Percentiles rank a stretch among this genome's conserved stretches.
phyloP scores from a whole-genome alignment of 2,888 invertebrate species.

The Calliopum simillimum region DNA sequence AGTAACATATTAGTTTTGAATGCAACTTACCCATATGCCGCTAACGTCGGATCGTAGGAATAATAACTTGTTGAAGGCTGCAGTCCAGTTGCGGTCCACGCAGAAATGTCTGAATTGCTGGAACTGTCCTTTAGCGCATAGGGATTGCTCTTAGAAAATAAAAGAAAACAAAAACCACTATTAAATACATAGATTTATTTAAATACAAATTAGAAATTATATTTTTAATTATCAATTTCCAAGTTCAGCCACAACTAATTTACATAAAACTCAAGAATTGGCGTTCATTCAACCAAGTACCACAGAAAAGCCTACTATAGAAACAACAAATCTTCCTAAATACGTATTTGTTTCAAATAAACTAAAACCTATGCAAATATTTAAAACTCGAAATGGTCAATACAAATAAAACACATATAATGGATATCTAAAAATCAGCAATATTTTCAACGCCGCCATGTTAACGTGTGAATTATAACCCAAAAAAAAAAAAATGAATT shows the following conservation, averaged over 20 bases:
- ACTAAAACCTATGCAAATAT: no score
- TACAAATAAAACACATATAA: no score
- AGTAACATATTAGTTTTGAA: neutral
- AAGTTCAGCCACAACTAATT: neutral
- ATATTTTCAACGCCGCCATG: no score
- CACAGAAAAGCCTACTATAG: no score
- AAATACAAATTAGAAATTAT: constrained; percentile 33
- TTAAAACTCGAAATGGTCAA: no score
- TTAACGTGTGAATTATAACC: no score
- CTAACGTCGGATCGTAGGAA: constrained; percentile 88
- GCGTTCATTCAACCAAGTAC: no score
- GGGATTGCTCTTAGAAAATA: constrained; percentile 83
- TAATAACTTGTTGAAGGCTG: constrained; percentile 93
- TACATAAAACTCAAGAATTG: no score
- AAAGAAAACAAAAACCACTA: neutral
- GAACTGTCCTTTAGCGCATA: constrained; percentile 88
- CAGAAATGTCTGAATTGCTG: constrained; percentile 87
- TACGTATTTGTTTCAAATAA: no score
- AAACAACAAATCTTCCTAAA: no score
- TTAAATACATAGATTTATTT: neutral
- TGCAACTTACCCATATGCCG: constrained; percentile 89
- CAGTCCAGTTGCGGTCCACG: constrained; percentile 90
- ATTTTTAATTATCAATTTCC: neutral
- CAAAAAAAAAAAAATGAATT: neutral
- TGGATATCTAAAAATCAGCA: no score